These are phyloP conservation scores for Eptesicus fuscus DNA, from an alignment of 2,113 vertebrate genomes.

Conservation along the genomic window DNA sequence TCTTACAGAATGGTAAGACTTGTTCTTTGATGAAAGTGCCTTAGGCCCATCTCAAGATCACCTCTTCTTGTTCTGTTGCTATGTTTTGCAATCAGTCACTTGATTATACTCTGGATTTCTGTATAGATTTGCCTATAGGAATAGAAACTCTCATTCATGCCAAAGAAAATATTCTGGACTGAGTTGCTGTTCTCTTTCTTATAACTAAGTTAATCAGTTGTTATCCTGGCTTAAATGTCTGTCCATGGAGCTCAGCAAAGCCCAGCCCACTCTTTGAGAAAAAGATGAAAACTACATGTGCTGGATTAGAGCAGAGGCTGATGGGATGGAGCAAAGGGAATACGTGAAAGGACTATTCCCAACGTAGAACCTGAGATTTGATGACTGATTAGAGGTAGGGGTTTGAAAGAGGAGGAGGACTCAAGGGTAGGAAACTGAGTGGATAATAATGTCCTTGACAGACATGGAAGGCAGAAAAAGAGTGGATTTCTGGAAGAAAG, in stretches of 20 bases:
- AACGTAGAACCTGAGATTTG: neutral
- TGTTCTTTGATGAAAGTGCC: neutral
- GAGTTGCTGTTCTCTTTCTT: neutral
- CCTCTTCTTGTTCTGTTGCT: neutral
- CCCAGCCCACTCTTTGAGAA: neutral
- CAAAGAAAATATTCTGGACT: neutral
- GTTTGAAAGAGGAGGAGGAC: neutral
- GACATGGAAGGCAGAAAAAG: neutral
- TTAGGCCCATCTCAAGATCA: neutral
- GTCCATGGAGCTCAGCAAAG: neutral
- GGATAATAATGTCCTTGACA: neutral
- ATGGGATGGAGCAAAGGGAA: neutral
- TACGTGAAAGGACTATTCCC: neutral
- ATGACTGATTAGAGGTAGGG: neutral
- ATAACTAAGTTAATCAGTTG: neutral
- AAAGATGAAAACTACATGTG: neutral
- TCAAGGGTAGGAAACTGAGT: neutral
- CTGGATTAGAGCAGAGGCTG: neutral
- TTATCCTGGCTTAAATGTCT: neutral
- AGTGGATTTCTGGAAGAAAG: neutral
- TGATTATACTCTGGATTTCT: neutral
- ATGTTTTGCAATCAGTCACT: neutral
- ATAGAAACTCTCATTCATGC: neutral
- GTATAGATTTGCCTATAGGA: neutral
- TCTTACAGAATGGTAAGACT: neutral